Percentiles rank a stretch among this genome's conserved stretches.
These are phyloP conservation scores for Cavia aperea DNA, from an alignment of 2,113 vertebrate genomes.

Conservation along the genomic window DNA sequence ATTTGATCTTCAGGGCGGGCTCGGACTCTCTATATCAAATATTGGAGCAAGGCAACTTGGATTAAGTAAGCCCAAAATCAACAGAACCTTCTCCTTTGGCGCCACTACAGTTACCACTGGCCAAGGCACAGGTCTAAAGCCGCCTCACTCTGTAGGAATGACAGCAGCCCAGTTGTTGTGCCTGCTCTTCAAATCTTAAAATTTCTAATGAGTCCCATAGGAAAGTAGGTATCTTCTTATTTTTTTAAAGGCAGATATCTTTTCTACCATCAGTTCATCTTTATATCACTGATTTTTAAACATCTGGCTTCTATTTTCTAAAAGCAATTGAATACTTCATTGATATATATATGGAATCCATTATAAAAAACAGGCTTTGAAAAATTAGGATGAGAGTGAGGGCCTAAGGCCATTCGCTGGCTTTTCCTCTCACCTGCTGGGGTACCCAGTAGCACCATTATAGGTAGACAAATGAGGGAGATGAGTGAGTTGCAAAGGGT, in stretches of 20 bases:
- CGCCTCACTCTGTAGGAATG: neutral
- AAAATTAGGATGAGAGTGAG: neutral
- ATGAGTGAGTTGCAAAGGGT: neutral
- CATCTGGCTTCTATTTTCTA: neutral
- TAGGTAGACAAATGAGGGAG: neutral
- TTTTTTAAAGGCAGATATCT: neutral
- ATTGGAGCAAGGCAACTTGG: neutral
- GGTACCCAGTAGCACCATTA: slow-evolving; percentile 15
- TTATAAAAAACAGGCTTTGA: neutral
- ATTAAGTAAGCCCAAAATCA: neutral
- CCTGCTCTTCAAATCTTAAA: neutral
- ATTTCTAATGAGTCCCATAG: neutral
- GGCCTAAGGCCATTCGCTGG: neutral
- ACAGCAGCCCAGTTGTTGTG: neutral
- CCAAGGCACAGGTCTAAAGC: neutral
- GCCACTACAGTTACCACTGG: neutral
- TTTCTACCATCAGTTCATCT: neutral
- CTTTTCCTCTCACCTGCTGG: slow-evolving; percentile 17
- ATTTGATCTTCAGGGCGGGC: neutral
- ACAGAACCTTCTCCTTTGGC: neutral
- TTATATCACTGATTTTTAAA: neutral
- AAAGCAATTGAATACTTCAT: neutral
- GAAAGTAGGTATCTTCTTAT: neutral
- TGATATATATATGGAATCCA: neutral
- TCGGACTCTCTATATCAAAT: neutral